phyloP scores from a whole-genome alignment of 2,888 invertebrate species.

The Parapristionchus giblindavisi region DNA sequence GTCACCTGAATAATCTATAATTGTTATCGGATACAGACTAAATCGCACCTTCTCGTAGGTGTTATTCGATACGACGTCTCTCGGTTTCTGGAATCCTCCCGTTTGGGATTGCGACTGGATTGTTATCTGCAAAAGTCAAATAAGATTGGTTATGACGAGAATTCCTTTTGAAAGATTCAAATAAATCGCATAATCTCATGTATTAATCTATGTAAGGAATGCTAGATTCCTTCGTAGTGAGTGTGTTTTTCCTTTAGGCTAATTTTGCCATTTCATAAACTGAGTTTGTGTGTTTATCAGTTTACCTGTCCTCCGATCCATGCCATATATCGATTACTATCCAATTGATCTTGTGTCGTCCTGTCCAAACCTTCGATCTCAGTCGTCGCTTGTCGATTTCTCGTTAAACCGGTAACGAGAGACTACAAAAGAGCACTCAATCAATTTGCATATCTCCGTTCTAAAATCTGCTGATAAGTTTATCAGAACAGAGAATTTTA shows the following conservation, averaged over 20 bases:
- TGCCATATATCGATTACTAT: conserved; percentile 60
- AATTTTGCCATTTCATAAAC: background rate
- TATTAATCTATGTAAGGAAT: too few species aligned
- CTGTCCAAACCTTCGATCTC: conserved; percentile 55
- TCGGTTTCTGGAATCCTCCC: conserved; percentile 60
- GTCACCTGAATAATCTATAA: conserved; percentile 44
- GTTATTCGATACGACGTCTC: conserved; percentile 58
- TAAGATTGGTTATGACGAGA: too few species aligned
- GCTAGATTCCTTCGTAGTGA: too few species aligned
- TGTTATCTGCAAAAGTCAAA: conserved; percentile 53
- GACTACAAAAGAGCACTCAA: too few species aligned
- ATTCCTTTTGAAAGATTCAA: too few species aligned
- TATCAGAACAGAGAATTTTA: too few species aligned
- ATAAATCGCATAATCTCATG: too few species aligned
- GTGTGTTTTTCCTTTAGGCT: too few species aligned
- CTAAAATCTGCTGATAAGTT: too few species aligned
- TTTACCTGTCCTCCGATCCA: conserved; percentile 65
- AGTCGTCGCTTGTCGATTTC: conserved; percentile 58
- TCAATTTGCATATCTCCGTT: too few species aligned
- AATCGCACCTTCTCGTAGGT: conserved; percentile 56
- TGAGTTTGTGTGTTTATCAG: background rate
- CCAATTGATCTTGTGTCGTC: conserved; percentile 55
- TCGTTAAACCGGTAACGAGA: conserved; percentile 41
- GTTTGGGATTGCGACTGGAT: conserved; percentile 61
- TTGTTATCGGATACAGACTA: conserved; percentile 23